Conservation (phyloP, 2,113 vertebrate genomes). For the Isichthys henryi region DNA sequence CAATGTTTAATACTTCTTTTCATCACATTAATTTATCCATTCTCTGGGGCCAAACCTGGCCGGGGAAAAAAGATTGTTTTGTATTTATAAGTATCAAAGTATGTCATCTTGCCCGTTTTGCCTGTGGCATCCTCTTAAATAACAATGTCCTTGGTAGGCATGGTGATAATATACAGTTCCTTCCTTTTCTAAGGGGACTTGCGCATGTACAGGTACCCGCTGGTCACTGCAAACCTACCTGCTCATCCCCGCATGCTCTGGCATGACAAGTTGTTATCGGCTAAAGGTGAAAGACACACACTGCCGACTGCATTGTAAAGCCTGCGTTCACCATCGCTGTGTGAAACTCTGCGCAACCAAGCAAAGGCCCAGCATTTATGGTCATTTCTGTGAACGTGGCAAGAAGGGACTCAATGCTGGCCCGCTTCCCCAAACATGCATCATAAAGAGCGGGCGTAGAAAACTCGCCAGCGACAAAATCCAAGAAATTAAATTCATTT, state of each 20-base stretch:
- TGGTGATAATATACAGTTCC: not conserved
- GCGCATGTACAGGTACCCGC: not conserved
- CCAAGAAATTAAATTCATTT: slow-evolving; percentile 14
- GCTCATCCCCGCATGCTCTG: not conserved
- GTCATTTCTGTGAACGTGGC: not conserved
- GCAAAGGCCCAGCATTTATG: not conserved
- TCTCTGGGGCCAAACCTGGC: not conserved
- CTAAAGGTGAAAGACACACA: not conserved
- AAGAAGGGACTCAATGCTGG: not conserved
- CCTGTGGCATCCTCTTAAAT: not conserved
- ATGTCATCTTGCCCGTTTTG: not conserved
- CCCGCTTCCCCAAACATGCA: not conserved
- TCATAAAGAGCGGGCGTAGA: slow-evolving; percentile 4
- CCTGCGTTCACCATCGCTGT: not conserved
- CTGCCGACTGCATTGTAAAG: not conserved
- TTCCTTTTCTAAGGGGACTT: not conserved
- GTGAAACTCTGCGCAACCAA: not conserved
- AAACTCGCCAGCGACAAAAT: slow-evolving; percentile 11
- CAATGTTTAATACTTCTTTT: not conserved
- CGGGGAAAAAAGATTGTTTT: not conserved
- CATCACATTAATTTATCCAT: not conserved
- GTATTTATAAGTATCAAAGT: not conserved
- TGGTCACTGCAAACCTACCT: not conserved
- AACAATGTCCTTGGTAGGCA: not conserved
- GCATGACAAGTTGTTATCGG: not conserved